Conservation (phyloP, 1,140 invertebrate genomes). For the Lamellibrachia luymesi region DNA sequence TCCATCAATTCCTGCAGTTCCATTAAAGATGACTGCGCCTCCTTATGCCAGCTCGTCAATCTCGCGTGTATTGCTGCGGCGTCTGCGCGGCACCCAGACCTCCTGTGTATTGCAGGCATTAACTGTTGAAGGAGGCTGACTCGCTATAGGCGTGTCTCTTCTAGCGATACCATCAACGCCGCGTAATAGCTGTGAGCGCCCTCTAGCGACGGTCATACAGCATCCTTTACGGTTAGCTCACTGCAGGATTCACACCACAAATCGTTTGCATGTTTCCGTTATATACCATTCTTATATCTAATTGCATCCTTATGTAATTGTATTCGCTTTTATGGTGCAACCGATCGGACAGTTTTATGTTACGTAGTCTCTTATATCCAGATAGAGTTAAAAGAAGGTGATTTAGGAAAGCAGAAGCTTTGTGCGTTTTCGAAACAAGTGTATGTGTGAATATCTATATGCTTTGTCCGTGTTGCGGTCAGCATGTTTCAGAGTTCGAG, state of each 20-base stretch:
- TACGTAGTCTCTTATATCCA: background rate
- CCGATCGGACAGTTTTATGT: background rate
- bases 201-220: background rate
- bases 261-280: background rate
- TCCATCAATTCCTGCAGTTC: background rate
- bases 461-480: background rate
- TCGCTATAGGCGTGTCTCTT: background rate
- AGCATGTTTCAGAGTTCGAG: background rate
- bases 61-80: background rate
- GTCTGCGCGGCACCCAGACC: background rate
- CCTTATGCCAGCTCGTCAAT: background rate
- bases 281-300: background rate
- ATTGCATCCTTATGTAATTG: background rate
- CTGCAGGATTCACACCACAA: background rate
- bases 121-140: background rate
- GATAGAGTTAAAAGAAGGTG: too few relatives aligned
- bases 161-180: background rate
- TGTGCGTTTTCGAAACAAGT: too few relatives aligned
- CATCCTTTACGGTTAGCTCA: background rate
- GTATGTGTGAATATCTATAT: background rate
- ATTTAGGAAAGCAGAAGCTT: too few relatives aligned
- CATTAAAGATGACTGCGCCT: slow-evolving; percentile 4
- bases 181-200: background rate
- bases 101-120: background rate
- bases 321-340: background rate